Percentiles rank a stretch among this genome's conserved stretches.
Conservation (phyloP, 2,797 vertebrate species). For the Brachyalestes nurse region DNA sequence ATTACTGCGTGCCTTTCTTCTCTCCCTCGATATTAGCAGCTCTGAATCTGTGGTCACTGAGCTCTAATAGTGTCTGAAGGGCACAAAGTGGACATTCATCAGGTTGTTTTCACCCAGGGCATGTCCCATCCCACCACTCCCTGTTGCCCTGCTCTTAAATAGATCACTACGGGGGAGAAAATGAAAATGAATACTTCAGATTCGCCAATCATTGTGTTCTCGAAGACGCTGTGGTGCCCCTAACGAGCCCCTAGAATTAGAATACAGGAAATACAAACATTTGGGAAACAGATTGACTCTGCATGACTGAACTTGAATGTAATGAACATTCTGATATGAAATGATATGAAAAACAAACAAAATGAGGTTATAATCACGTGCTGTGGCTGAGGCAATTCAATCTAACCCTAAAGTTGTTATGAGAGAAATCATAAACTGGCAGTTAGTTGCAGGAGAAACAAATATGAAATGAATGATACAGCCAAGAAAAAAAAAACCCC, state of each 20-base stretch:
- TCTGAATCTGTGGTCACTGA: not conserved
- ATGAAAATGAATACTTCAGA: constrained; percentile 3
- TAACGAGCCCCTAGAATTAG: not conserved
- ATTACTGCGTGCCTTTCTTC: not conserved
- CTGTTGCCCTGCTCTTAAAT: not conserved
- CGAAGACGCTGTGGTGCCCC: not conserved
- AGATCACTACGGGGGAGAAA: not conserved
- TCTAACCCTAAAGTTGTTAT: not conserved
- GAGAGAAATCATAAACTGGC: too few species aligned
- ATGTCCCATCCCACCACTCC: not conserved
- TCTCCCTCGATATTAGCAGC: not conserved
- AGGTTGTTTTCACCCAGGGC: constrained; percentile 3
- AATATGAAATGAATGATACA: not conserved
- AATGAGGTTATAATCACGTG: not conserved
- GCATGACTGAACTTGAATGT: not conserved
- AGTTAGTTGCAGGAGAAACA: not conserved
- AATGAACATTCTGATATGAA: not conserved
- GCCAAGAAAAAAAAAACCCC: not conserved
- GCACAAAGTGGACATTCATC: not conserved
- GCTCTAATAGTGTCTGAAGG: constrained; percentile 3
- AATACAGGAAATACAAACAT: not conserved
- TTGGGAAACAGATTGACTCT: not conserved
- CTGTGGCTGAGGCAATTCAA: not conserved
- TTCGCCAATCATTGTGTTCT: not conserved
- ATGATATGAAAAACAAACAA: not conserved